Conservation (phyloP, 2,113 vertebrate genomes). For the Eolophus roseicapilla region DNA sequence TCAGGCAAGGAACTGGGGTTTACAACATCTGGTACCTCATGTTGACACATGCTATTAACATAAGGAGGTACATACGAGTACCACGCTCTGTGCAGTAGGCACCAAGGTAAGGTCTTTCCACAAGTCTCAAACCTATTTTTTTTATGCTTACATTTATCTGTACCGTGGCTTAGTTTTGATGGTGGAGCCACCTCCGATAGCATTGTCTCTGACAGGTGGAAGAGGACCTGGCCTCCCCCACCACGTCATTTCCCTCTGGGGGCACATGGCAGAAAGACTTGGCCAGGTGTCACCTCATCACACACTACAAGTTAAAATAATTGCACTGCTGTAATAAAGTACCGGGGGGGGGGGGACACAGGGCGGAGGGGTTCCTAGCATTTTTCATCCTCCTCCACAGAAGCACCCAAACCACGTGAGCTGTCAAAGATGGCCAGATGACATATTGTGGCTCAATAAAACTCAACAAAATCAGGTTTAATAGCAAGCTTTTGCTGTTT, state of each 20-base stretch:
- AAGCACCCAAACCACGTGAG: neutral
- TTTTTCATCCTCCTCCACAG: neutral
- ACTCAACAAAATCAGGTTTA: neutral
- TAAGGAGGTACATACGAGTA: neutral
- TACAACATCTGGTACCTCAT: neutral
- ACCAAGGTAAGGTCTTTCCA: neutral
- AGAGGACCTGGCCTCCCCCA: neutral
- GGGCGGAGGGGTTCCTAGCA: neutral
- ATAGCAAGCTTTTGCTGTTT: neutral
- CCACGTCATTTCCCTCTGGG: rapidly evolving
- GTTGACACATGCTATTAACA: rapidly evolving
- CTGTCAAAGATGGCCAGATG: neutral
- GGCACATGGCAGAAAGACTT: neutral
- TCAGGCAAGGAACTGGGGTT: neutral
- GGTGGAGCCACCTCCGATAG: neutral
- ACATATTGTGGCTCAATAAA: neutral
- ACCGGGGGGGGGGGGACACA: no score
- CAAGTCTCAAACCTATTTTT: neutral
- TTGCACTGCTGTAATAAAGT: neutral
- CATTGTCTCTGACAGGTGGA: neutral
- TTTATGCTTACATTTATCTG: neutral
- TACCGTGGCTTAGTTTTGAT: neutral
- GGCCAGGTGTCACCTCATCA: neutral
- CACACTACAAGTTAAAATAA: neutral
- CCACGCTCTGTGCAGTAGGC: neutral